Evolutionary conservation across 2,888 invertebrate genomes (phyloP), one percentile per base, ranked within the genome.

Genomic region (Sesia bembeciformis): DNA sequence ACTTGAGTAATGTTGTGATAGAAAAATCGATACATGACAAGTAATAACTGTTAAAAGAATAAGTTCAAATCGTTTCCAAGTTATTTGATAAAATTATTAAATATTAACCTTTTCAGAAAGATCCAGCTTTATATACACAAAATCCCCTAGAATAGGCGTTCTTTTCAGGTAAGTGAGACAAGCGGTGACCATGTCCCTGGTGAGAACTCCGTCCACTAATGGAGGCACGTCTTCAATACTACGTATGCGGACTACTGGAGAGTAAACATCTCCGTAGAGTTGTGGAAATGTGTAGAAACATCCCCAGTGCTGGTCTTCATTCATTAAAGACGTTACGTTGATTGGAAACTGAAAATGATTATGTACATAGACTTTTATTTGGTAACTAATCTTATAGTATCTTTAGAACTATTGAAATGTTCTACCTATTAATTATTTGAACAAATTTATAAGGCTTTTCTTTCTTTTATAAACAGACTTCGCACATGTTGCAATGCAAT

Each of bases 91-190:
- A 23, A 23, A 23, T 23, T 23, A 23, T 23, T 23, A 23, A 23
- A 23, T 23, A 23, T 23, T 23, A 23, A 87, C 88, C 81, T 85
- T 85, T 40, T 70, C 64, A 5, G 81, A 74, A 40, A 92, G 69
- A 63, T 90, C 70, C 60, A 91, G 86, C 81, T 92, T 93, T 55
- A 91, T 91, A 57, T 89, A 84, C 53, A 90, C 90, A 55, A 76
- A 91, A 65, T 90, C 88, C 51, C 85, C 83, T 40, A 88, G 76
- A 59, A 91, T 90, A 0, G 92, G 92, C 0, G 86, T 85, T 50
- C 85, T 80, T 57, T 86, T 90, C 46, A 92, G 74, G 65, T 90
- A 91, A 4, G 86, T 84, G 8, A 91, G 85, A 60, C 89, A 85
- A 4, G 83, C 75, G 8, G 90, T 81, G 57, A 92, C 83, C 65